A percentile compares a stretch with the other conserved stretches of the same genome.
Evolutionary conservation across 2,888 invertebrate genomes (phyloP).

Genomic region (Iphiclides podalirius): DNA sequence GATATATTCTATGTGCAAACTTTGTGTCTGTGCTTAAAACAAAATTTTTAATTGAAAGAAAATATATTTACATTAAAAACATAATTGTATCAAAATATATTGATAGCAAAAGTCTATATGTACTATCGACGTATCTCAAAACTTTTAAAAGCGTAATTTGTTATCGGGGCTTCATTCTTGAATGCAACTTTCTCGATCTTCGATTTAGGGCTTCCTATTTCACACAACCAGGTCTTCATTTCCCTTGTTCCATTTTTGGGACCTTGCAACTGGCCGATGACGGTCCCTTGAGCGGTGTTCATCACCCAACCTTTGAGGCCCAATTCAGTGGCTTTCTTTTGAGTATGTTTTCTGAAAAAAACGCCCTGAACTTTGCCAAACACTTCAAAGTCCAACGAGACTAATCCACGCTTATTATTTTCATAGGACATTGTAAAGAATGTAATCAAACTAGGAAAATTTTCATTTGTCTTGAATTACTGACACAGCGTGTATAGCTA

Average conservation of each 20-base stretch:
- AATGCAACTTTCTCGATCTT: conserved; percentile 84
- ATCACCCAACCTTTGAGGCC: conserved; percentile 87
- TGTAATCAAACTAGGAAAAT: conserved; percentile 5
- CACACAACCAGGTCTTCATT: conserved; percentile 81
- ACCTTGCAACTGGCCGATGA: conserved; percentile 84
- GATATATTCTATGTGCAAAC: no score
- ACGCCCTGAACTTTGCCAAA: conserved; percentile 83
- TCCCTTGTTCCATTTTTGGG: conserved; percentile 73
- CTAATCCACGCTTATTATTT: conserved; percentile 41
- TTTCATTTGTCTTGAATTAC: conserved; percentile 2
- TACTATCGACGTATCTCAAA: conserved; percentile 76
- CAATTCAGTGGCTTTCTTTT: conserved; percentile 80
- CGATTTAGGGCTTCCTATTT: conserved; percentile 84
- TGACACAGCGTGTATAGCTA: conserved; percentile 8
- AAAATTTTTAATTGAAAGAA: no score
- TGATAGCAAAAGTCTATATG: no score
- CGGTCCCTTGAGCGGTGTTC: conserved; percentile 86
- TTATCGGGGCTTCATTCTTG: conserved; percentile 79
- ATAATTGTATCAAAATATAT: no score
- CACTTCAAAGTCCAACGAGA: conserved; percentile 77
- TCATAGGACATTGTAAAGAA: conserved; percentile 36
- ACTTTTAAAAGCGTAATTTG: conserved; percentile 56
- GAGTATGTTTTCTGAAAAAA: conserved; percentile 81
- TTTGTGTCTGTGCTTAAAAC: no score
- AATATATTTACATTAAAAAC: no score